phyloP scores from a whole-genome alignment of 2,888 invertebrate species.

The Erebia palarica region DNA sequence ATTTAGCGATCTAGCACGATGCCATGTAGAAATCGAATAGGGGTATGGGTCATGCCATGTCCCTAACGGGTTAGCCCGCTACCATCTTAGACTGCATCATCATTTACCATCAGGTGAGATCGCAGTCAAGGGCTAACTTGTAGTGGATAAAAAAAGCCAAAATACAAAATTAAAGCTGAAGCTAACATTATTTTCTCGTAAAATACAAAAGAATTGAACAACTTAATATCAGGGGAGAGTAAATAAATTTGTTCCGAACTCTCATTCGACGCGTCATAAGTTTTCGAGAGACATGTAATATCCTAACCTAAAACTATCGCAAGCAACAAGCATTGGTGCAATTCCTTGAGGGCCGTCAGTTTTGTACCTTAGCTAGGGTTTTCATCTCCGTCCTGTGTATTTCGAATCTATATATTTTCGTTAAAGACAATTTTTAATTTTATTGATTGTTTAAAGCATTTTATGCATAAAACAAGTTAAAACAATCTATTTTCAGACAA shows the following conservation, averaged over 20 bases:
- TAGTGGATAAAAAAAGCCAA: too few relatives aligned
- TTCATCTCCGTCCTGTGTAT: neutral
- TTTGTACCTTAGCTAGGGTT: slow-evolving; percentile 57
- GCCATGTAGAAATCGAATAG: too few relatives aligned
- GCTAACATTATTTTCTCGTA: neutral
- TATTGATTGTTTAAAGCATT: neutral
- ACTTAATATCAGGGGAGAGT: slow-evolving; percentile 30
- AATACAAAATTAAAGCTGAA: neutral
- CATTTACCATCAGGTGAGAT: too few relatives aligned
- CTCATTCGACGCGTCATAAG: slow-evolving; percentile 37
- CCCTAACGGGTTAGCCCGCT: too few relatives aligned
- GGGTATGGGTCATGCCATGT: too few relatives aligned
- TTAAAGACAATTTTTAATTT: too few relatives aligned
- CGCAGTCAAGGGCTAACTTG: too few relatives aligned
- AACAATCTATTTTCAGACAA: too few relatives aligned
- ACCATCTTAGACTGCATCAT: too few relatives aligned
- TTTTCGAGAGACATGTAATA: slow-evolving; percentile 39
- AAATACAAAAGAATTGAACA: slow-evolving; percentile 18
- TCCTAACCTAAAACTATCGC: slow-evolving; percentile 41
- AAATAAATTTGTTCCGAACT: slow-evolving; percentile 36
- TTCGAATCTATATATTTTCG: too few relatives aligned
- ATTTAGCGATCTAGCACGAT: too few relatives aligned
- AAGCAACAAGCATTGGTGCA: slow-evolving; percentile 59
- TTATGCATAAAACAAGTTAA: too few relatives aligned
- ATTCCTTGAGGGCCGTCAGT: slow-evolving; percentile 71